These are phyloP conservation scores for Archaeoteleia sp. DNA, from an alignment of 2,888 invertebrate genomes.

Conservation along the genomic window DNA sequence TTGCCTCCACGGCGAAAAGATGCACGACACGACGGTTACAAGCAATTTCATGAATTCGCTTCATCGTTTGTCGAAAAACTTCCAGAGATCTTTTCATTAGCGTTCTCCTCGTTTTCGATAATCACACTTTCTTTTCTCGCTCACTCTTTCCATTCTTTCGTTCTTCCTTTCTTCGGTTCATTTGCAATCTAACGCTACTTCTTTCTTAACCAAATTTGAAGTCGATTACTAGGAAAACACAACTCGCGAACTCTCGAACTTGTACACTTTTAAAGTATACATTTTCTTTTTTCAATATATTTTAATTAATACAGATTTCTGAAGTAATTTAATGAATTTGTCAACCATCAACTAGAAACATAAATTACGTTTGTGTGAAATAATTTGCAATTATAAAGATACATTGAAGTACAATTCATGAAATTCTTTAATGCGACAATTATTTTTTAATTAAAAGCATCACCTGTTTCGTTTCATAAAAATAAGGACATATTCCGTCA, in stretches of 20 bases:
- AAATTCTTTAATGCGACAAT: too few relatives aligned
- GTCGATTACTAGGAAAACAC: too few relatives aligned
- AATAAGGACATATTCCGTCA: conserved; percentile 15
- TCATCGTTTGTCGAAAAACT: not conserved
- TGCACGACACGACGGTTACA: not conserved
- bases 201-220: not conserved
- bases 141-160: not conserved
- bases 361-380: too few relatives aligned
- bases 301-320: too few relatives aligned
- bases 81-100: conserved; percentile 2
- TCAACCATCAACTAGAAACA: too few relatives aligned
- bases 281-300: not conserved
- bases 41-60: not conserved
- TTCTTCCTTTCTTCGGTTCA: not conserved
- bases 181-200: not conserved
- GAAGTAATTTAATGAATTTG: too few relatives aligned
- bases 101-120: conserved; percentile 1
- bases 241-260: not conserved
- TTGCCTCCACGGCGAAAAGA: too few relatives aligned
- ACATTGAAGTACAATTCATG: too few relatives aligned
- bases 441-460: too few relatives aligned
- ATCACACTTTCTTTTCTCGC: not conserved
- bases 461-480: too few relatives aligned
- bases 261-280: not conserved
- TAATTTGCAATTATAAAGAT: too few relatives aligned